A percentile compares a stretch with the other conserved stretches of the same genome.
Evolutionary conservation across 30 jellyfish, hydroid and myxozoan species (phyloP).

Genomic region (Sanderia malayensis): DNA sequence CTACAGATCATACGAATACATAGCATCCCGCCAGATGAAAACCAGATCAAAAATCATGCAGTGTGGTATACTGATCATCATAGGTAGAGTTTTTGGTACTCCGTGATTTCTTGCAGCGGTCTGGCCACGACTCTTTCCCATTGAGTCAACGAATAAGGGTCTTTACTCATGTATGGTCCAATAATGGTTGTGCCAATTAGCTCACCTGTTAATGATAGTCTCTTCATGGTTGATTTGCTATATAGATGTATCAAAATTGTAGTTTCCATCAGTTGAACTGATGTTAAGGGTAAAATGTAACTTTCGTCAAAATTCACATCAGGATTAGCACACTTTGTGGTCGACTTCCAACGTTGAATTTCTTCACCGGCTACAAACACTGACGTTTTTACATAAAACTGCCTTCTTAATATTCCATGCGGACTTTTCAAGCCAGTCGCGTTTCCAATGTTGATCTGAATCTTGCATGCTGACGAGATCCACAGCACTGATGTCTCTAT

Average conservation of each 20-base stretch:
- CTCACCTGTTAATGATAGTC: constrained; percentile 42
- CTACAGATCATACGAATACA: too few relatives aligned
- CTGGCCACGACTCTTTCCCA: constrained; percentile 85
- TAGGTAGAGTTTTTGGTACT: constrained; percentile 53
- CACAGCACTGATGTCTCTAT: constrained; percentile 52
- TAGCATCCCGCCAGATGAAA: too few relatives aligned
- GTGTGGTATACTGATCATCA: too few relatives aligned
- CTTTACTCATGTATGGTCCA: constrained; percentile 93
- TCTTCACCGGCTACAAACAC: constrained; percentile 64
- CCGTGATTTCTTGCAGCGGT: constrained; percentile 72
- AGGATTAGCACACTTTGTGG: constrained; percentile 65
- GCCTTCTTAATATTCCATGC: constrained; percentile 76
- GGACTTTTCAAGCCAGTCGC: constrained; percentile 75
- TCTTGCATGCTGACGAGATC: constrained; percentile 67
- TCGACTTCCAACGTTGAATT: constrained; percentile 54
- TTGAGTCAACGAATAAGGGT: constrained; percentile 50
- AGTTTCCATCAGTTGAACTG: constrained; percentile 60
- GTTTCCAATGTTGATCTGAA: constrained; percentile 54
- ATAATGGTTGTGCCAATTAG: constrained; percentile 81
- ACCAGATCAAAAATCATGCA: too few relatives aligned
- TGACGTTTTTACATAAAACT: constrained; percentile 50
- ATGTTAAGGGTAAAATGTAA: constrained; percentile 22
- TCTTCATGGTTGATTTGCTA: constrained; percentile 56
- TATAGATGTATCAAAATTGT: constrained; percentile 39
- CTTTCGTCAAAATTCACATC: constrained; percentile 54